phyloP scores from a whole-genome alignment of 2,113 vertebrate species.

The mouse (Mus musculus) region GRCm39 chr9:46288001-46288500 shows the following conservation, averaged over 20 bases:
- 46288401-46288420: background rate
- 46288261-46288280: background rate
- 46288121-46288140: background rate
- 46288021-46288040: background rate
- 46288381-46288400: background rate
- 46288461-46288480: background rate
- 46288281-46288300: background rate
- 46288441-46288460: background rate
- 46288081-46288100: background rate
- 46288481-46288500: background rate
- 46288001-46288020: background rate
- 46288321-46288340: too few relatives aligned
- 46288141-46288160: background rate
- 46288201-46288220: background rate
- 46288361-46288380: background rate
- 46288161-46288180: background rate
- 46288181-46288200: background rate
- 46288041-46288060: background rate
- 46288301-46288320: background rate
- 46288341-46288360: background rate
- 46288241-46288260: too few relatives aligned
- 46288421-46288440: background rate
- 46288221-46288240: background rate
- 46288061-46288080: background rate
- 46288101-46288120: background rate